Evolutionary conservation across 1,140 invertebrate species (phyloP), one percentile per base, ranked within the genome.

Genomic region (Drosophila eugracilis): DNA sequence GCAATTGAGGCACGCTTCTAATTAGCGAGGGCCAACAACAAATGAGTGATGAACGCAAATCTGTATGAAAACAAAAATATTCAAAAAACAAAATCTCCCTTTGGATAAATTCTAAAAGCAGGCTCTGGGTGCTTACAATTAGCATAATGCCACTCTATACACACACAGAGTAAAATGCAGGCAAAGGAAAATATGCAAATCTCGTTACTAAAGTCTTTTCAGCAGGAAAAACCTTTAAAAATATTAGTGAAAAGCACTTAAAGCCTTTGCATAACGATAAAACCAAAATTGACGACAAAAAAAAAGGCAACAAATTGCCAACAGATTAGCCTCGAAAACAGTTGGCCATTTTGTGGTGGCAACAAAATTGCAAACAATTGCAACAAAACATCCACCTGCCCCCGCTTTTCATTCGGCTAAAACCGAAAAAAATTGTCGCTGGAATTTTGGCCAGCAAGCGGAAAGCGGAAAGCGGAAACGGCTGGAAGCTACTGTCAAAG

Each of bases 311-410:
- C 79, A 78, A 83, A 83, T 84, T 83, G 83, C 69, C 69, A 81
- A 57, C 73, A 81, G 81, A 86, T 86, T 86, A 86, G 83, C 47
- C 42, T 14, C 57, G 54, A 86, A 83, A 81, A 74, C 59, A 66
- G 74, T 78, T 86, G 83, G 63, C 59, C 78, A 81, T 86, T 86
- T 86, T 75, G 72, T 44, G 72, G 73, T 54, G 62, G 70, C 77
- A 47, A 88, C 63, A 60, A 81, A 80, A 86, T 76, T 79, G 71
- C 78, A 81, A 75, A 81, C 66, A 86, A 85, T 74, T 85, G 81
- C 83, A 85, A 54, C 63, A 58, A 71, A 41, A 44, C 36, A 50
- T 28, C 37, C 14, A 42, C 21, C 22, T 53, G 63, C 36, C 30
- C n/a, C 63, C 59, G 26, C 28, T 26, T 21, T 75, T 60, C 39